phyloP scores from a whole-genome alignment of 2,797 vertebrate genomes.

The Thunnus albacares region DNA sequence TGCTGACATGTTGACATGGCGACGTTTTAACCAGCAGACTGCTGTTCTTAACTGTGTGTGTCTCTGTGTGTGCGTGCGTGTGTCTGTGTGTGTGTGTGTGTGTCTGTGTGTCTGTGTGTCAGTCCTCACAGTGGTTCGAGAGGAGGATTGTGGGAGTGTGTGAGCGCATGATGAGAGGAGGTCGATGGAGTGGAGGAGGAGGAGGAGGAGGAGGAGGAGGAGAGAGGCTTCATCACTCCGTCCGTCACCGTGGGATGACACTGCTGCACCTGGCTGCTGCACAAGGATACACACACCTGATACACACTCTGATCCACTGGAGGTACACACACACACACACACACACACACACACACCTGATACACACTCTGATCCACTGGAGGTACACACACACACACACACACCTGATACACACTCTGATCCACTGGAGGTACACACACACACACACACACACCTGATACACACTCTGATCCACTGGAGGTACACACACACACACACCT shows the following conservation, averaged over 20 bases:
- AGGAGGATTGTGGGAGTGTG: slow-evolving; percentile 91
- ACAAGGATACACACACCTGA: slow-evolving; percentile 92
- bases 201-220: slow-evolving; percentile 50
- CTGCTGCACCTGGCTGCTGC: slow-evolving; percentile 93
- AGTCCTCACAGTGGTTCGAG: slow-evolving; percentile 87
- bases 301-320: slow-evolving; percentile 92
- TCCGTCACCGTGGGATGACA: slow-evolving; percentile 92
- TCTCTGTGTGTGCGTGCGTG: background rate
- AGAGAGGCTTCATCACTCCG: slow-evolving; percentile 87
- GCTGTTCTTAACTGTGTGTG: background rate
- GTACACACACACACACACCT: no score
- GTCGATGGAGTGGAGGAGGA: slow-evolving; percentile 75
- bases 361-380: background rate
- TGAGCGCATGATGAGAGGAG: slow-evolving; percentile 90
- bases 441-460: no score
- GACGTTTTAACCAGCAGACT: no score
- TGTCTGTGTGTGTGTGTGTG: background rate
- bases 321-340: slow-evolving; percentile 80
- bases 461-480: no score
- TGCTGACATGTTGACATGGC: no score
- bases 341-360: slow-evolving; percentile 16
- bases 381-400: background rate
- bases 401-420: no score
- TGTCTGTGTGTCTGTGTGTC: slow-evolving; percentile 46
- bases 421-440: background rate